phyloP scores from a whole-genome alignment of 2,113 vertebrate genomes.

The Cottus gobio region DNA sequence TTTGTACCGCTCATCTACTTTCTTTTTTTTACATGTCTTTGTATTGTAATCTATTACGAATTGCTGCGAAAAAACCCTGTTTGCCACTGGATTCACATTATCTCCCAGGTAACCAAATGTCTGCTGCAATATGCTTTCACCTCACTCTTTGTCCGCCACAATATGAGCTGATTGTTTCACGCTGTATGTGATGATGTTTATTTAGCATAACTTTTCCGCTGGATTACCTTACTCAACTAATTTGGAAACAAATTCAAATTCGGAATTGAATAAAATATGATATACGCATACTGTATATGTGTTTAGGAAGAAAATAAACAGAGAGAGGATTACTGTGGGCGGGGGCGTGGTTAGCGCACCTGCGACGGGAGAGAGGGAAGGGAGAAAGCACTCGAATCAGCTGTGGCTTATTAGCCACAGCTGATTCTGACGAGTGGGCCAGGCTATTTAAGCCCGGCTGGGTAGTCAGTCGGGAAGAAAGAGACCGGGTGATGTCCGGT shows the following conservation, averaged over 20 bases:
- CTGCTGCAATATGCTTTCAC: constrained; percentile 5
- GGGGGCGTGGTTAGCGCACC: too few species aligned
- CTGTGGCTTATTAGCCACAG: too few species aligned
- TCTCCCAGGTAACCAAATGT: constrained; percentile 29
- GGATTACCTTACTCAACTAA: not conserved
- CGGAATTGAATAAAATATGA: not conserved
- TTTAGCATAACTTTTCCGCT: constrained; percentile 22
- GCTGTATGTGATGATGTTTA: constrained; percentile 23
- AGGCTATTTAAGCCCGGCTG: too few species aligned
- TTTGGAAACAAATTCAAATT: not conserved
- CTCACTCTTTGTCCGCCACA: not conserved
- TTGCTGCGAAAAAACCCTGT: not conserved
- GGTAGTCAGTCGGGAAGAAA: too few species aligned
- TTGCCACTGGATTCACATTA: not conserved
- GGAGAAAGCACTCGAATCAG: too few species aligned
- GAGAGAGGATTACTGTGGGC: too few species aligned
- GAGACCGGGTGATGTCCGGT: too few species aligned
- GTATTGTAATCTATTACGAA: not conserved
- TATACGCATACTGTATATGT: not conserved
- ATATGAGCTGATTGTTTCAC: constrained; percentile 10
- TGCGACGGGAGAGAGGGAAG: too few species aligned
- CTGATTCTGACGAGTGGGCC: too few species aligned
- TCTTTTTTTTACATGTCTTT: not conserved
- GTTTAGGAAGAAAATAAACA: not conserved
- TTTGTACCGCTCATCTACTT: not conserved